phyloP scores from a whole-genome alignment of 2,888 invertebrate genomes.

The Lasioglossum marginatum region DNA sequence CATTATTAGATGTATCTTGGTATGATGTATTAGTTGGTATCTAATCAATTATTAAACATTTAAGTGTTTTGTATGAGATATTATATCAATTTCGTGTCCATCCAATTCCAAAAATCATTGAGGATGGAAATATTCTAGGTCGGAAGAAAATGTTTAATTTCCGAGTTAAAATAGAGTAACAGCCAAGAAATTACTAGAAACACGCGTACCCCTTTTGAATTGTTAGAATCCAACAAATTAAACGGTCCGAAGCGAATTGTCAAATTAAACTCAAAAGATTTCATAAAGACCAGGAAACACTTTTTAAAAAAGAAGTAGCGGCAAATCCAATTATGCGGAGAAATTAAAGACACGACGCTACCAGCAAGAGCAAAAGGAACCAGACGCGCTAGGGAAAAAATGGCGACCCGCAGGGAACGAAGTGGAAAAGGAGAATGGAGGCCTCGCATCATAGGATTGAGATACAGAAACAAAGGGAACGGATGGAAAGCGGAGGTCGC shows the following conservation, averaged over 20 bases:
- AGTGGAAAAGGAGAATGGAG: background rate
- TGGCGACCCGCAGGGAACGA: background rate
- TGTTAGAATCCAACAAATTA: background rate
- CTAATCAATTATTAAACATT: too few relatives aligned
- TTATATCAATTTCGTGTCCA: too few relatives aligned
- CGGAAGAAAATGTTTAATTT: too few relatives aligned
- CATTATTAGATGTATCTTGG: too few relatives aligned
- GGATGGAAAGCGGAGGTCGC: background rate
- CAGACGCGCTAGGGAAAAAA: background rate
- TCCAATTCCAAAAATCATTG: too few relatives aligned
- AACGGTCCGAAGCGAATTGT: too few relatives aligned
- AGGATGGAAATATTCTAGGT: too few relatives aligned
- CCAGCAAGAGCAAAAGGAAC: background rate
- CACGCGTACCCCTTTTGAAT: too few relatives aligned
- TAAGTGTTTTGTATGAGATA: too few relatives aligned
- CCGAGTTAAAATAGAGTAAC: too few relatives aligned
- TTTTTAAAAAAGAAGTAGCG: background rate
- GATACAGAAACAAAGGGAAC: constrained; percentile 16
- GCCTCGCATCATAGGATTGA: background rate
- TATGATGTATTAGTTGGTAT: too few relatives aligned
- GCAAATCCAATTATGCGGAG: background rate
- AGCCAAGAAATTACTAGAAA: too few relatives aligned
- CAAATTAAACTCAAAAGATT: background rate
- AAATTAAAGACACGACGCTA: background rate
- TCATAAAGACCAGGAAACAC: background rate